Evolutionary conservation across 2,113 vertebrate species (phyloP).

Genomic region (Dromiciops gliroides): DNA sequence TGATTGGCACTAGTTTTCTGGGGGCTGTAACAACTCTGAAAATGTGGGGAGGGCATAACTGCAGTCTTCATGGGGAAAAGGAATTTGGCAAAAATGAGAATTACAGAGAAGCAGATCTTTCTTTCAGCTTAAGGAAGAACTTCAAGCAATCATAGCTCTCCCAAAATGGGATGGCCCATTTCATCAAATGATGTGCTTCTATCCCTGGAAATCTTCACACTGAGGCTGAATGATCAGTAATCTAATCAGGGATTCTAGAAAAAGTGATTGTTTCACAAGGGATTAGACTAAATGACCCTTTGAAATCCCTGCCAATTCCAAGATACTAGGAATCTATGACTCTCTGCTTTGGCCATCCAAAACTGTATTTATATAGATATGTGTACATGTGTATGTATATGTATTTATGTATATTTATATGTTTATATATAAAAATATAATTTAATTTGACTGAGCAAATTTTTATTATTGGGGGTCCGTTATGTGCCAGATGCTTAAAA

Average conservation of each 20-base stretch:
- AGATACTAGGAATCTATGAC: background rate
- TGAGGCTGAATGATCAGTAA: background rate
- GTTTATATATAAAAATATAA: background rate
- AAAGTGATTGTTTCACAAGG: background rate
- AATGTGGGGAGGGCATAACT: background rate
- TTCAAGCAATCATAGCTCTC: background rate
- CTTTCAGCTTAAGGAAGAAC: background rate
- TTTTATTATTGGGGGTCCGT: background rate
- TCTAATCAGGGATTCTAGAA: background rate
- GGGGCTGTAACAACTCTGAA: background rate
- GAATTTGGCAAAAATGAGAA: background rate
- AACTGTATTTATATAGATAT: background rate
- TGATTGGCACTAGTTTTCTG: background rate
- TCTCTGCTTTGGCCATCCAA: background rate
- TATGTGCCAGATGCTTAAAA: background rate
- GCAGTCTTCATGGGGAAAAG: background rate
- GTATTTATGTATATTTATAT: background rate
- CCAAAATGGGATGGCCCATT: background rate
- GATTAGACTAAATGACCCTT: background rate
- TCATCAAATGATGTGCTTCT: background rate
- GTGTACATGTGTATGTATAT: background rate
- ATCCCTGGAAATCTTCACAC: background rate
- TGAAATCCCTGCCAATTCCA: background rate
- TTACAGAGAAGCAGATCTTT: background rate
- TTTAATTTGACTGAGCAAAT: background rate